Conservation (phyloP, 35 echinoderm and acorn worm species). For the Strongylocentrotus purpuratus region DNA sequence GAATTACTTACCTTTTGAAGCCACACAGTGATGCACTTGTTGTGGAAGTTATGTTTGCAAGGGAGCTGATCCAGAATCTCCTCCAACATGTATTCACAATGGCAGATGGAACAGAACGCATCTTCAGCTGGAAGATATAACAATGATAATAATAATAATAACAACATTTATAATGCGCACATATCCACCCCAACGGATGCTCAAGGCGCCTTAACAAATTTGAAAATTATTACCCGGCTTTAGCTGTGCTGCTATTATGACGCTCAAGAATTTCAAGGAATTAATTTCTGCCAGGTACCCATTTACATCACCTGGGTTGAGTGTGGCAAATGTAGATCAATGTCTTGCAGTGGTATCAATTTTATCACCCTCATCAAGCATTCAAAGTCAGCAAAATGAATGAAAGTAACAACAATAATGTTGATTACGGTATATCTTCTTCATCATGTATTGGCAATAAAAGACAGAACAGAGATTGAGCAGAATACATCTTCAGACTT, state of each 20-base stretch:
- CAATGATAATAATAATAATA: not conserved
- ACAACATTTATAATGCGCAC: no score
- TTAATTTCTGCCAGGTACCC: no score
- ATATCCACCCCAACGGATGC: no score
- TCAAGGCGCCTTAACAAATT: no score
- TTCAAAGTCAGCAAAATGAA: no score
- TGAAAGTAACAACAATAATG: no score
- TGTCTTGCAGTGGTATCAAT: no score
- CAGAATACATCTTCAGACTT: not conserved
- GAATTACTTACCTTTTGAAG: constrained; percentile 16
- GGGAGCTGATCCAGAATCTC: constrained; percentile 28
- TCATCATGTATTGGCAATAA: not conserved
- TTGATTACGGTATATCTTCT: not conserved
- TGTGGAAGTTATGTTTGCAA: constrained; percentile 28
- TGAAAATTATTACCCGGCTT: no score
- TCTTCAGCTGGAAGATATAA: not conserved
- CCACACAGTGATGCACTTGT: constrained; percentile 13
- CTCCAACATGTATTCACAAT: constrained; percentile 21
- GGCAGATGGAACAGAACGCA: constrained; percentile 36
- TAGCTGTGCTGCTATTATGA: no score
- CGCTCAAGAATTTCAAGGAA: no score
- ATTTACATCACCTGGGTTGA: no score
- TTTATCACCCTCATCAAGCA: not conserved
- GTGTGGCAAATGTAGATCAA: constrained; percentile 39
- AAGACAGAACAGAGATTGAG: no score